phyloP scores from a whole-genome alignment of 2,797 vertebrate genomes.

The Lates japonicus region DNA sequence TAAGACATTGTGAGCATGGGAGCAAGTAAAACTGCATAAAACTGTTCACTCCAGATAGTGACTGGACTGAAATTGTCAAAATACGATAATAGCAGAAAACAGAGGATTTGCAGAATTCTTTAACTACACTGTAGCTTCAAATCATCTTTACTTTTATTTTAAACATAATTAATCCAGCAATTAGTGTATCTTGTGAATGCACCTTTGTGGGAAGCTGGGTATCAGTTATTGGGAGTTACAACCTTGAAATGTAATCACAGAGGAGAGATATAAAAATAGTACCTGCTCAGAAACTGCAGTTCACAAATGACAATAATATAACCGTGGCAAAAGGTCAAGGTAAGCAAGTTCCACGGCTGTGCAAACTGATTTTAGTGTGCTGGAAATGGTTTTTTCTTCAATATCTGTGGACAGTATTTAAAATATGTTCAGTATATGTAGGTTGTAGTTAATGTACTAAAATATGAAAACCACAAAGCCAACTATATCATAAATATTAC shows the following conservation, averaged over 20 bases:
- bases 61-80: too few relatives aligned
- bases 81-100: too few relatives aligned
- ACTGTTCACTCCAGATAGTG: too few relatives aligned
- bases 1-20: too few relatives aligned
- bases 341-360: not conserved
- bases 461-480: not conserved
- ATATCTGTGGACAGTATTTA: not conserved
- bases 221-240: slow-evolving; percentile 4
- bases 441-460: too few relatives aligned
- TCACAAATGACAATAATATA: slow-evolving; percentile 22
- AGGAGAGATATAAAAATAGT: slow-evolving; percentile 29
- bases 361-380: not conserved
- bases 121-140: too few relatives aligned
- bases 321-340: slow-evolving; percentile 11
- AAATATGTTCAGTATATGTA: not conserved
- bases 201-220: not conserved
- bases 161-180: too few relatives aligned
- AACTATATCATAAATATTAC: not conserved
- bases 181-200: not conserved
- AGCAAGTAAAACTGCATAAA: too few relatives aligned
- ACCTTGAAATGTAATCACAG: slow-evolving; percentile 25
- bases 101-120: too few relatives aligned
- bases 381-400: not conserved
- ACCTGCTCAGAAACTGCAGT: slow-evolving; percentile 39
- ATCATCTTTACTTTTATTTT: too few relatives aligned